These are phyloP conservation scores for Atractosteus spatula DNA, from an alignment of 2,113 vertebrate genomes.

Conservation along the genomic window DNA sequence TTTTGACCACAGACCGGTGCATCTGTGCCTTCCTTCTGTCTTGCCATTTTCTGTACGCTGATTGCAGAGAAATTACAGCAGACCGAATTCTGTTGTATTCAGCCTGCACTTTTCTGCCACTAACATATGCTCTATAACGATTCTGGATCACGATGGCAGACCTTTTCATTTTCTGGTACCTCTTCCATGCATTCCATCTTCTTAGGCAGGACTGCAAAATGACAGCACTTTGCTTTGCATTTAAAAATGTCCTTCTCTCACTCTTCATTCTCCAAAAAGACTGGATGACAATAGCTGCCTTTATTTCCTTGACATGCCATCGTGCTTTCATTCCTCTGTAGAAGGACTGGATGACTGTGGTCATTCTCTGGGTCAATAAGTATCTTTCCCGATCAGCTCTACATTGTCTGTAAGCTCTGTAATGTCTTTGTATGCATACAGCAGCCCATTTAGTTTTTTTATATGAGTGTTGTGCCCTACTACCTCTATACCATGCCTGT, in stretches of 20 bases:
- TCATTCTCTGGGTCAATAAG: constrained; percentile 44
- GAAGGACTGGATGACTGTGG: constrained; percentile 48
- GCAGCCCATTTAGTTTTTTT: constrained; percentile 31
- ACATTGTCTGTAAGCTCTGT: constrained; percentile 44
- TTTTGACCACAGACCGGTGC: constrained; percentile 47
- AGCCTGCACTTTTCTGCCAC: constrained; percentile 29
- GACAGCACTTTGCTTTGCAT: constrained; percentile 36
- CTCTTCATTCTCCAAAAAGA: constrained; percentile 57
- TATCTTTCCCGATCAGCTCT: constrained; percentile 37
- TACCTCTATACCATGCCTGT: constrained; percentile 60
- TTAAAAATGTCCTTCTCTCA: constrained; percentile 43
- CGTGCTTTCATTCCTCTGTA: constrained; percentile 52
- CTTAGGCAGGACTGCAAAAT: constrained; percentile 57
- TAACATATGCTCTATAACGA: constrained; percentile 30
- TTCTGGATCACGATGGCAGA: constrained; percentile 51
- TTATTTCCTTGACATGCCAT: constrained; percentile 21
- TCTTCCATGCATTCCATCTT: constrained; percentile 51
- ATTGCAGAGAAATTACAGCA: constrained; percentile 55
- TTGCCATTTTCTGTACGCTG: constrained; percentile 53
- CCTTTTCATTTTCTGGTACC: constrained; percentile 45
- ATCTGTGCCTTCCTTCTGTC: constrained; percentile 32
- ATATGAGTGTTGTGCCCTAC: constrained; percentile 38
- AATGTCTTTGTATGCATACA: constrained; percentile 54
- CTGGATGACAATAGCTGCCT: constrained; percentile 47
- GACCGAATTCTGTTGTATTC: constrained; percentile 41